Conservation (phyloP, 2,888 invertebrate species). For the Reticulitermes lucifugus region DNA sequence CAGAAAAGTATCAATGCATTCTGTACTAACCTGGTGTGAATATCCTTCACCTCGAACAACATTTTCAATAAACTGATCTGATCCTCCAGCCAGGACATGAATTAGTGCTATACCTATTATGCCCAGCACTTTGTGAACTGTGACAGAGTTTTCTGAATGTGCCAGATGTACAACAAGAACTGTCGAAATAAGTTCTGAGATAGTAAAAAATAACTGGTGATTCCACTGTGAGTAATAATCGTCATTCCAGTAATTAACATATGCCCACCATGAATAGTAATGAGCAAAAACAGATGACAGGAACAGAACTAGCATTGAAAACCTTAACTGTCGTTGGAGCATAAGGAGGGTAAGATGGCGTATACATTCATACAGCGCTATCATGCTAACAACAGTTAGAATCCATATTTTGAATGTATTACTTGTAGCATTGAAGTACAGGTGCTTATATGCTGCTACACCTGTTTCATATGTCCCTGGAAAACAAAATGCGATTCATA, state of each 20-base stretch:
- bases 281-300: constrained; percentile 73
- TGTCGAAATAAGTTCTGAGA: constrained; percentile 73
- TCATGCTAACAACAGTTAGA: constrained; percentile 69
- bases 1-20: no score
- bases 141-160: constrained; percentile 66
- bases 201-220: constrained; percentile 74
- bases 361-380: constrained; percentile 72
- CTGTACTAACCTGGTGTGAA: constrained; percentile 70
- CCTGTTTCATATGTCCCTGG: constrained; percentile 76
- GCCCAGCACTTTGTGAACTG: constrained; percentile 68
- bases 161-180: constrained; percentile 70
- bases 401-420: constrained; percentile 77
- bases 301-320: constrained; percentile 74
- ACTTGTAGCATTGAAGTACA: constrained; percentile 76
- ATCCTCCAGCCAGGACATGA: constrained; percentile 72
- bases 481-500: constrained; percentile 54
- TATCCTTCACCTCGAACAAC: constrained; percentile 74
- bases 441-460: constrained; percentile 76
- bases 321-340: constrained; percentile 67
- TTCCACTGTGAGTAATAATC: constrained; percentile 78
- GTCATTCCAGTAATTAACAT: constrained; percentile 78
- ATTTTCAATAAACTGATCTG: constrained; percentile 75
- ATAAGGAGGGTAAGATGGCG: constrained; percentile 69
- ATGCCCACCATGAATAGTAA: constrained; percentile 78
- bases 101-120: constrained; percentile 71